phyloP scores from a whole-genome alignment of 2,797 vertebrate genomes.

The Macrochelys suwanniensis region DNA sequence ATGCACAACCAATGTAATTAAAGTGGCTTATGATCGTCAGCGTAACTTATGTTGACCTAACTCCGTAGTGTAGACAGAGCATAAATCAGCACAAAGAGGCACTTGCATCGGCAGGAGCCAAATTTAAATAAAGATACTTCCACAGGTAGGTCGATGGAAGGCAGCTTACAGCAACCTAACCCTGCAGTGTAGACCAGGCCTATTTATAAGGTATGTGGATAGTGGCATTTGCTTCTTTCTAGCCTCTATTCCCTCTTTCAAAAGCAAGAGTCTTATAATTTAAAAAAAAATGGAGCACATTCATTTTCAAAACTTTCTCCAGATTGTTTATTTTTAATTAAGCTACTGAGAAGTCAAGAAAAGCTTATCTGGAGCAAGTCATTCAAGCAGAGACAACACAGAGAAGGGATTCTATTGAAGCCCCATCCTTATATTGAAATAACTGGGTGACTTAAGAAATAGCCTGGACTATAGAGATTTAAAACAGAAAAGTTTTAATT shows the following conservation, averaged over 20 bases:
- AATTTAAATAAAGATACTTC: neutral
- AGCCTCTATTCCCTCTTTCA: neutral
- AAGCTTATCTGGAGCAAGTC: neutral
- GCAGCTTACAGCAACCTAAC: neutral
- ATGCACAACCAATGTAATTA: no score
- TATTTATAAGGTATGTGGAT: neutral
- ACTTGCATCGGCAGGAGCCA: neutral
- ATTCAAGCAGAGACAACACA: neutral
- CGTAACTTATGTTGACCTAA: no score
- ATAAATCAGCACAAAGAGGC: neutral
- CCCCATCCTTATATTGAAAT: slow-evolving; percentile 8
- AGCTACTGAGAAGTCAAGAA: neutral
- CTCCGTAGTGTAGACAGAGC: no score
- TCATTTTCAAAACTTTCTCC: neutral
- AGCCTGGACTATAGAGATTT: neutral
- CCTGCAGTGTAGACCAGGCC: neutral
- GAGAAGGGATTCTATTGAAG: neutral
- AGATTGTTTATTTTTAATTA: neutral
- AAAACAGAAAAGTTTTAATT: neutral
- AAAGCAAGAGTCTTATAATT: neutral
- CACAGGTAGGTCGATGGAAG: neutral
- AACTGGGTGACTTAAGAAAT: neutral
- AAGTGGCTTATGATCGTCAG: no score
- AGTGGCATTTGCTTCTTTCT: neutral
- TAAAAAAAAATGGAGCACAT: neutral